phyloP scores from a whole-genome alignment of 23 tunicate genomes.

The Styela plicata region DNA sequence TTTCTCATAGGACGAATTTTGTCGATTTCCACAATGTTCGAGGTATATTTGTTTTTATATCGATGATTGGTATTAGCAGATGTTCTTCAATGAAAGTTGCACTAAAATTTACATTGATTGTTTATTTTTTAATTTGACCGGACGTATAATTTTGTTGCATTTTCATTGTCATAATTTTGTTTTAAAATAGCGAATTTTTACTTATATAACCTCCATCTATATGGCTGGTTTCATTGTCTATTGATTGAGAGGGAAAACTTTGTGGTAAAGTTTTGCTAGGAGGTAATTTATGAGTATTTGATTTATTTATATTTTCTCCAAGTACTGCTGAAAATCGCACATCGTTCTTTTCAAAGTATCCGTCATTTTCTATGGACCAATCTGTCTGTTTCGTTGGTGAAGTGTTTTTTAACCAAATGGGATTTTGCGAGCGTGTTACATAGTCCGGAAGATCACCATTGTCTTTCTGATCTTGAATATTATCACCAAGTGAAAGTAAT shows the following conservation, averaged over 20 bases:
- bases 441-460: background rate
- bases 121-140: no score
- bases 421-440: background rate
- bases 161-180: no score
- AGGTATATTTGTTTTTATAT: no score
- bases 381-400: background rate
- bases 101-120: no score
- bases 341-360: background rate
- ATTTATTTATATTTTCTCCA: no score
- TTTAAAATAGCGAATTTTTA: background rate
- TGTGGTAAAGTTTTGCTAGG: background rate
- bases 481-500: background rate
- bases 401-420: background rate
- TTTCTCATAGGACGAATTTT: no score
- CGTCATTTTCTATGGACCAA: background rate
- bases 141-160: no score
- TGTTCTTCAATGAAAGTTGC: no score
- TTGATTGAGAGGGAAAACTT: background rate
- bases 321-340: background rate
- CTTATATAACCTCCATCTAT: background rate
- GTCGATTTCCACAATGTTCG: no score
- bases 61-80: no score
- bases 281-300: background rate
- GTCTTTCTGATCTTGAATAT: background rate
- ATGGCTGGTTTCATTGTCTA: background rate